These are phyloP conservation scores for Stichopus horrens DNA, from an alignment of 53 echinoderm and acorn worm species.

Conservation along the genomic window DNA sequence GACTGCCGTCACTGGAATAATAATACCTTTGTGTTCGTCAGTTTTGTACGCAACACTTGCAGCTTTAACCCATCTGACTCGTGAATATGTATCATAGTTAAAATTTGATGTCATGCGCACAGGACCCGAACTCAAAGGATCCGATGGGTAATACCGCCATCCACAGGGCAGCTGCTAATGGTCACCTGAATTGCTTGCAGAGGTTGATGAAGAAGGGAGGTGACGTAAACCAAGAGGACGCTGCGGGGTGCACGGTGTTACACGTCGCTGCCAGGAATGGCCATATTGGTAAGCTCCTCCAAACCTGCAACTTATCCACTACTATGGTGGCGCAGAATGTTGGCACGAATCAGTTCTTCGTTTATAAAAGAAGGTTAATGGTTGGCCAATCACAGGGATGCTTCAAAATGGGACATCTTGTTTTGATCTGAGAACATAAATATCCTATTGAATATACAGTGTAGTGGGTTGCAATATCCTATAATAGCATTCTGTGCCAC, in stretches of 20 bases:
- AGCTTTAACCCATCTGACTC: too few species aligned
- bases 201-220: constrained; percentile 78
- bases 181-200: constrained; percentile 73
- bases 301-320: background rate
- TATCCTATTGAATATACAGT: too few species aligned
- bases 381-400: too few species aligned
- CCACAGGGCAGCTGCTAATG: constrained; percentile 95
- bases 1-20: too few species aligned
- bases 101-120: constrained; percentile 1
- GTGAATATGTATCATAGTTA: too few species aligned
- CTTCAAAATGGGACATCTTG: background rate
- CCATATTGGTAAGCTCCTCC: constrained; percentile 70
- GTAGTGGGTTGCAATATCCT: too few species aligned
- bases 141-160: constrained; percentile 65
- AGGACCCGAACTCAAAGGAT: constrained; percentile 76
- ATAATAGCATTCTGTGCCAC: too few species aligned
- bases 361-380: too few species aligned
- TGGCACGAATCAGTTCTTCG: too few species aligned
- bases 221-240: constrained; percentile 70
- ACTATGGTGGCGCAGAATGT: background rate
- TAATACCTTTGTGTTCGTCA: too few species aligned
- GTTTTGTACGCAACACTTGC: too few species aligned
- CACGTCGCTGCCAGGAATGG: constrained; percentile 94
- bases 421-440: too few species aligned
- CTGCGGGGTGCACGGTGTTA: constrained; percentile 79